Base-by-base conservation (phyloP, 2,797 vertebrate genomes). In the Simalia tracyae region DNA sequence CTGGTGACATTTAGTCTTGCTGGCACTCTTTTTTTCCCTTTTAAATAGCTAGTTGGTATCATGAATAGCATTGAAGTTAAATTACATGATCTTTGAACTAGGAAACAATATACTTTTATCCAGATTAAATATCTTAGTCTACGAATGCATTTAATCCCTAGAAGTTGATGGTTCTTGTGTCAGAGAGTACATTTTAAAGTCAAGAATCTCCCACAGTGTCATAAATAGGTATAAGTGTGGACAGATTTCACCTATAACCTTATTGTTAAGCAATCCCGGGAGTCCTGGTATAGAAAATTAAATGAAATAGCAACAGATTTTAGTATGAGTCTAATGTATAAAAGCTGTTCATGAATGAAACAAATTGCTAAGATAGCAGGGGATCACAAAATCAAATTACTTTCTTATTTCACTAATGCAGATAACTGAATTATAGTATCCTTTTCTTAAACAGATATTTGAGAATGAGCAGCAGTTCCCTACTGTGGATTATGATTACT, bases 1-100 rank as follows among this genome's bases (percentile, higher is more conserved):
- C 91, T 60, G 90, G 89, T 96, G 96, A 90, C 93, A 95, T 96
- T 97, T 95, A 96, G 88, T 95, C 96, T 93, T 64, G 0, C 88
- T 96, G 96, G 93, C 93, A 94, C 92, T 89, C 64, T 96, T 95
- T 89, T 66, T 56, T 5, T 2, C 9, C 8, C 36, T 76, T 50
- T 61, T 61, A 92, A 96, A 90, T 93, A 94, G 91, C 92, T 89
- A 93, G 86, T 94, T 96, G 93, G 93, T 90, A 90, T 84, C 94
- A 92, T 64, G 86, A 60, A 56, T 81, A 64, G 24, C n/a, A 63
- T 61, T 87, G n/a, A 68, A 93, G 93, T 84, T 95, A 96, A 94
- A 60, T 88, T 92, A 91, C 89, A 68, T 63, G 93, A 95, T 46
- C 61, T 31, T 61, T 28, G 22, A 68, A 56, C 81, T 92, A 26